Evolutionary conservation across 2,888 invertebrate species (phyloP).

Genomic region (Eutolmus rufibarbis): DNA sequence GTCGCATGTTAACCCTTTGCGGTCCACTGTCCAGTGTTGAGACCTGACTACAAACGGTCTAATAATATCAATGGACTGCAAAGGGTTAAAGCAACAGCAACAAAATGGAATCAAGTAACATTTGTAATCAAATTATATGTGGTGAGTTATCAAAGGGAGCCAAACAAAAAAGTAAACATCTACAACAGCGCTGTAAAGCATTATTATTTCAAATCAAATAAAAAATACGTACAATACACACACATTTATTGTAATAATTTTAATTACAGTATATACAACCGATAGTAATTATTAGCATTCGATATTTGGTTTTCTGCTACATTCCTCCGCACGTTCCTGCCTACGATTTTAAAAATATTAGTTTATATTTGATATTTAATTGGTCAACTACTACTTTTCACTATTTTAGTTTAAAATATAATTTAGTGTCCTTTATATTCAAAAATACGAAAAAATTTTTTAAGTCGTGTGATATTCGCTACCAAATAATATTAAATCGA

Average conservation of each 20-base stretch:
- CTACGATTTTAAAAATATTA: slow-evolving; percentile 56
- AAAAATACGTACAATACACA: not conserved
- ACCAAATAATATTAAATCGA: not conserved
- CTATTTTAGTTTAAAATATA: slow-evolving; percentile 42
- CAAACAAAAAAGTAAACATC: too few species aligned
- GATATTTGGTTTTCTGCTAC: slow-evolving; percentile 50
- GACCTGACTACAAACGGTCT: too few species aligned
- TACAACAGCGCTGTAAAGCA: too few species aligned
- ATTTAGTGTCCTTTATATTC: slow-evolving; percentile 30
- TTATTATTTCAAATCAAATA: not conserved
- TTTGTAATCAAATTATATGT: too few species aligned
- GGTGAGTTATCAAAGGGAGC: too few species aligned
- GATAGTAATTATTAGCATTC: slow-evolving; percentile 44
- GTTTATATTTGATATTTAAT: slow-evolving; percentile 55
- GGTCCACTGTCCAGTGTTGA: too few species aligned
- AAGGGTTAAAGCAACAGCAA: too few species aligned
- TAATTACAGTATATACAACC: slow-evolving; percentile 44
- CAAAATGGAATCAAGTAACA: too few species aligned
- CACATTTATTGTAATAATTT: slow-evolving; percentile 24
- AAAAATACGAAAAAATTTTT: slow-evolving; percentile 43
- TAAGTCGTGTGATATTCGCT: not conserved
- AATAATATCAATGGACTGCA: too few species aligned
- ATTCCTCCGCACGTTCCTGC: slow-evolving; percentile 63
- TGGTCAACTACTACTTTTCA: slow-evolving; percentile 45
- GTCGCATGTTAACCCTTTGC: too few species aligned